These are phyloP conservation scores for Amiota mariae DNA, from an alignment of 2,888 invertebrate genomes.

Conservation along the genomic window DNA sequence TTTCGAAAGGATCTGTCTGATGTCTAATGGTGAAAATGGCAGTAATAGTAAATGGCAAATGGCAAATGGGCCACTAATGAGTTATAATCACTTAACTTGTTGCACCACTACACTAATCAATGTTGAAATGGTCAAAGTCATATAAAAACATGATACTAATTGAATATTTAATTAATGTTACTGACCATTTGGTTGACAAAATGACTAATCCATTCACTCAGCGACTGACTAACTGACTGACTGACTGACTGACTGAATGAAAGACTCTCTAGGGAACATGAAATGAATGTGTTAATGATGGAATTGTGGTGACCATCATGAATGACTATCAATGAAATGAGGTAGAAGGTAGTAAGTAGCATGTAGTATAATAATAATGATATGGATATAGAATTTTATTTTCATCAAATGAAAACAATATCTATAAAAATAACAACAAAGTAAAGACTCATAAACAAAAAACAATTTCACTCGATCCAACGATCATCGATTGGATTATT, in stretches of 20 bases:
- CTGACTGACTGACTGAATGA: no score
- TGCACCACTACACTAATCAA: background rate
- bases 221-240: no score
- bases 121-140: background rate
- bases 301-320: background rate
- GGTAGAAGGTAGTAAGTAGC: no score
- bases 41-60: background rate
- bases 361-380: background rate
- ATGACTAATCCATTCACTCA: background rate
- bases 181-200: background rate
- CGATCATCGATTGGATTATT: background rate
- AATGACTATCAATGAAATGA: background rate
- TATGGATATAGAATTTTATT: conserved; percentile 16
- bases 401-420: background rate
- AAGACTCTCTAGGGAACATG: no score
- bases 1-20: conserved; percentile 10
- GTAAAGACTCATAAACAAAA: background rate
- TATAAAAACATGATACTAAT: conserved; percentile 15
- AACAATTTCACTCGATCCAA: conserved; percentile 19
- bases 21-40: no score
- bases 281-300: background rate
- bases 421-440: no score
- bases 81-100: no score
- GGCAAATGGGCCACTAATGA: background rate
- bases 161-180: conserved; percentile 20